Conservation (phyloP, 2,888 invertebrate species). For the Megaustenia siamemsis region DNA sequence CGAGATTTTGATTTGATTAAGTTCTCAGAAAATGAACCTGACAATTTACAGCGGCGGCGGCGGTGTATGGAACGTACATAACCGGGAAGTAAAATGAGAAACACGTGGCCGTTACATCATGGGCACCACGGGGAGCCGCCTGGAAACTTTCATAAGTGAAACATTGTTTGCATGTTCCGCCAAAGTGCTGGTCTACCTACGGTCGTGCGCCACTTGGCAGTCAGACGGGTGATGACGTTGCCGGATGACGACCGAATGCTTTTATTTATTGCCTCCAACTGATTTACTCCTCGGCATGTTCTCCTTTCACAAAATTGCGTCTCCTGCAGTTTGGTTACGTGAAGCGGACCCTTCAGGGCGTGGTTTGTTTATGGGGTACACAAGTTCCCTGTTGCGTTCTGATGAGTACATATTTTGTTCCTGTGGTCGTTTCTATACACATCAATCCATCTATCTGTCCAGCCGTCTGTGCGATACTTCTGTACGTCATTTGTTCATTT, state of each 20-base stretch:
- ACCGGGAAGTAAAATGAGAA: conserved; percentile 2
- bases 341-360: neutral
- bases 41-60: neutral
- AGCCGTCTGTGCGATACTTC: neutral
- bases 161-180: conserved; percentile 12
- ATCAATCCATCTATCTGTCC: neutral
- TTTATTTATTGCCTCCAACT: neutral
- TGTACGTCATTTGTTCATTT: neutral
- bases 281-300: conserved; percentile 1
- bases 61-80: neutral
- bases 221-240: neutral
- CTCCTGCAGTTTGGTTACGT: too few species aligned
- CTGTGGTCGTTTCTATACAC: neutral
- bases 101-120: conserved; percentile 39
- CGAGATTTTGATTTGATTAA: conserved; percentile 34
- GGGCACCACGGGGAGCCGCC: conserved; percentile 30
- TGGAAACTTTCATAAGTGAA: neutral
- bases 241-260: conserved; percentile 5
- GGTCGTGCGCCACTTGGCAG: neutral
- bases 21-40: conserved; percentile 20
- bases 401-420: neutral
- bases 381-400: neutral
- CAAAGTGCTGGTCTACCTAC: neutral
- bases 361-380: neutral
- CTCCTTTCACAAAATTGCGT: neutral